phyloP scores from a whole-genome alignment of 2,888 invertebrate species.

The Argyresthia albistria region DNA sequence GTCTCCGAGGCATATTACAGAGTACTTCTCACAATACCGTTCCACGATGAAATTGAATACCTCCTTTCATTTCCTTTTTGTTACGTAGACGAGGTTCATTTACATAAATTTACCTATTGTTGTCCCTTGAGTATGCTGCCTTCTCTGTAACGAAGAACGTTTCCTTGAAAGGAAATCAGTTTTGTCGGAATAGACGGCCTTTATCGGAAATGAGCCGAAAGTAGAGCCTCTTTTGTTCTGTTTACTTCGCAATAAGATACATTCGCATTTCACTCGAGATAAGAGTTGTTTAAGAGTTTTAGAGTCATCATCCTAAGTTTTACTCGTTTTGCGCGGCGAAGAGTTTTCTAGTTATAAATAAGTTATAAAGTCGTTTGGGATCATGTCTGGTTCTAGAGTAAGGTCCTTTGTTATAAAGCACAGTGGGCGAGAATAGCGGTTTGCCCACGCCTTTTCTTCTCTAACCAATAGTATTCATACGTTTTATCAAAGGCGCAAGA shows the following conservation, averaged over 20 bases:
- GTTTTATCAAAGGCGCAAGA: background rate
- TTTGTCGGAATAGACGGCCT: conserved; percentile 47
- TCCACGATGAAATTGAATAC: conserved; percentile 48
- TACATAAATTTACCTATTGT: conserved; percentile 71
- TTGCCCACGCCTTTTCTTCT: no score
- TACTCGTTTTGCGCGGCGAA: background rate
- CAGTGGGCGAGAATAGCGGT: no score
- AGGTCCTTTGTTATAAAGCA: no score
- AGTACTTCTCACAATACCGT: conserved; percentile 34
- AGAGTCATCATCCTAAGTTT: background rate
- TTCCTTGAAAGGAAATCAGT: conserved; percentile 46
- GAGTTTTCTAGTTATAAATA: background rate
- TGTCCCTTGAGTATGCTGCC: conserved; percentile 45
- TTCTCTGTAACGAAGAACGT: conserved; percentile 26
- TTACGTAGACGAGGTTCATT: conserved; percentile 57
- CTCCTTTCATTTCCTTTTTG: conserved; percentile 61
- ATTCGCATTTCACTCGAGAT: background rate
- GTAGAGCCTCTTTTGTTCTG: conserved; percentile 53
- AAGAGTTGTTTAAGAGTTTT: background rate
- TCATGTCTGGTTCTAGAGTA: no score
- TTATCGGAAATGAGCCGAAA: conserved; percentile 71
- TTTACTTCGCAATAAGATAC: conserved; percentile 11
- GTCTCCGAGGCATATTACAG: conserved; percentile 34
- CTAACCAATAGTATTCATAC: background rate
- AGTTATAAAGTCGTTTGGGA: no score